A percentile compares a stretch with the other conserved stretches of the same genome.
These are phyloP conservation scores for Schlechtendalia chinensis DNA, from an alignment of 1,140 invertebrate genomes.

Conservation along the genomic window DNA sequence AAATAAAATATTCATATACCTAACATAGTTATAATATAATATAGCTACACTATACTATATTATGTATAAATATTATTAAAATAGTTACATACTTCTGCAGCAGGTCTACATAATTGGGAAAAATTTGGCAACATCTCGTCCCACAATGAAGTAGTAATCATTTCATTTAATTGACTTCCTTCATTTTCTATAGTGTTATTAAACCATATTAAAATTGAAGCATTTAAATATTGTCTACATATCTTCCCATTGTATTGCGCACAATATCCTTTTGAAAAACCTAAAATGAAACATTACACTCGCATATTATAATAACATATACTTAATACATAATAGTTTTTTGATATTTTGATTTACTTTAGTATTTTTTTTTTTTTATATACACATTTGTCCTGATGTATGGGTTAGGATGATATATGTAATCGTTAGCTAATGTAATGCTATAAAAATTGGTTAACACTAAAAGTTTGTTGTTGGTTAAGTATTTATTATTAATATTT, in stretches of 20 bases:
- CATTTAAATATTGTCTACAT: slow-evolving; percentile 75
- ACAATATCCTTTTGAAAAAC: slow-evolving; percentile 66
- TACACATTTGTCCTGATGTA: no score
- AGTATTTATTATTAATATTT: no score
- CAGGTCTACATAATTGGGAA: slow-evolving; percentile 76
- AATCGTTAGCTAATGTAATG: no score
- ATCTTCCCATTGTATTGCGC: slow-evolving; percentile 83
- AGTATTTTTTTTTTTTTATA: no score
- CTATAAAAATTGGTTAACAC: no score
- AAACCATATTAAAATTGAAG: slow-evolving; percentile 76
- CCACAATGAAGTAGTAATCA: slow-evolving; percentile 78
- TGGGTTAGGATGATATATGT: no score
- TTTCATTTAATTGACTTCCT: slow-evolving; percentile 78
- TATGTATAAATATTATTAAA: no score
- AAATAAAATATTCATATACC: neutral
- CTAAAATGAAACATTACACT: slow-evolving; percentile 4
- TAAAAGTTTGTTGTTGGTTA: no score
- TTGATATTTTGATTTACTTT: no score
- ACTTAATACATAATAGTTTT: no score
- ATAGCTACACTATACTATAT: no score
- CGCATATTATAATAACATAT: no score
- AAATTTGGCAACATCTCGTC: slow-evolving; percentile 77
- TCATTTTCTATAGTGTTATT: slow-evolving; percentile 67
- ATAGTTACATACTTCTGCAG: slow-evolving; percentile 68
- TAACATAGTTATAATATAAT: neutral